Conservation (phyloP, 2,113 vertebrate species). For the Cricetomys ansorgei region DNA sequence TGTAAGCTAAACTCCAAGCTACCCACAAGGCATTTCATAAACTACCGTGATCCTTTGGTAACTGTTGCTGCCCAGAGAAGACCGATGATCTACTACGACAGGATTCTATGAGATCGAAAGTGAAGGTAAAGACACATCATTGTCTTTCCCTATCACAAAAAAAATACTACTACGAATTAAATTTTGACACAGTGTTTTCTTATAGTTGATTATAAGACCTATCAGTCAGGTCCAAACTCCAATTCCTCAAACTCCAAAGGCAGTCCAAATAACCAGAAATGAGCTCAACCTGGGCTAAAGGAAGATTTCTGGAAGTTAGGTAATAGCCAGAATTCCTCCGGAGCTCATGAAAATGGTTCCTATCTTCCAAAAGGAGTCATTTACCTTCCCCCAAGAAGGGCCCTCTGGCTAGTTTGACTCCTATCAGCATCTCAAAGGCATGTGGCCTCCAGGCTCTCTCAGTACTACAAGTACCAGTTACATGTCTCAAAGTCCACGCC, state of each 20-base stretch:
- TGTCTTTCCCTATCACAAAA: background rate
- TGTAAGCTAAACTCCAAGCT: background rate
- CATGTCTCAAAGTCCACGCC: background rate
- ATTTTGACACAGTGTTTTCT: slow-evolving; percentile 19
- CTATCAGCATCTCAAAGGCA: background rate
- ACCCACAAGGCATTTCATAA: background rate
- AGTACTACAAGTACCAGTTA: background rate
- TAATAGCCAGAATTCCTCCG: background rate
- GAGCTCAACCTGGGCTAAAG: background rate
- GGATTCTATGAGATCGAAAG: slow-evolving; percentile 9
- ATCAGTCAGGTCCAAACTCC: background rate
- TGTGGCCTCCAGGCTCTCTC: background rate
- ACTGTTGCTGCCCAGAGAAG: background rate
- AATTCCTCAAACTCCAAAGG: too few relatives aligned
- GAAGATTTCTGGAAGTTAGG: background rate
- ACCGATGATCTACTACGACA: background rate
- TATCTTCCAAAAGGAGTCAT: background rate
- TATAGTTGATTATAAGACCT: background rate
- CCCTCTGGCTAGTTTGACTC: background rate
- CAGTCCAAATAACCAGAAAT: background rate
- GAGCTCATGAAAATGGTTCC: background rate
- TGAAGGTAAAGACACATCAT: background rate
- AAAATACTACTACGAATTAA: slow-evolving; percentile 21
- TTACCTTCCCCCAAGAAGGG: background rate
- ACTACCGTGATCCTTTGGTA: background rate